These are phyloP conservation scores for Formica exsecta DNA, from an alignment of 1,140 invertebrate species.

Conservation along the genomic window DNA sequence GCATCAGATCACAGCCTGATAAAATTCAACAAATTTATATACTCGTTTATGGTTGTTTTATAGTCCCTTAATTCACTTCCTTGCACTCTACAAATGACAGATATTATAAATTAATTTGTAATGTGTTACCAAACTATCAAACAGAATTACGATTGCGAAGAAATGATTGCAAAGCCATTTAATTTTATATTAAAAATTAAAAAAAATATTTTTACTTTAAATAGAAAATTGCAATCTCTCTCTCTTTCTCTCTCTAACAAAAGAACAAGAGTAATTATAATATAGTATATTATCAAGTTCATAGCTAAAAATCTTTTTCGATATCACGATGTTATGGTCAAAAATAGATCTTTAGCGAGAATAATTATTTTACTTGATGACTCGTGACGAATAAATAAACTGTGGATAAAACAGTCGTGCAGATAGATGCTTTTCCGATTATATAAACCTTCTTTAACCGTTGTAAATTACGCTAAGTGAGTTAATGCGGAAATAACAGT, in stretches of 20 bases:
- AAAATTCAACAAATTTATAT: slow-evolving; percentile 29
- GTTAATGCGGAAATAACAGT: slow-evolving; percentile 10
- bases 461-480: slow-evolving; percentile 31
- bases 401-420: neutral
- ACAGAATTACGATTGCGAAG: neutral
- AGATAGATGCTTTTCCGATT: slow-evolving; percentile 8
- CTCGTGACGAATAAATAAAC: slow-evolving; percentile 37
- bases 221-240: neutral
- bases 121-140: neutral
- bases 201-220: neutral
- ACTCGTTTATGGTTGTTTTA: slow-evolving; percentile 27
- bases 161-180: no score
- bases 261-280: neutral
- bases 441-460: slow-evolving; percentile 20
- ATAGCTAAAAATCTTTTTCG: neutral
- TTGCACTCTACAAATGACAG: neutral
- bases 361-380: slow-evolving; percentile 12
- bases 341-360: slow-evolving; percentile 23
- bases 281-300: neutral
- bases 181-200: no score
- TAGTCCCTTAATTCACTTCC: neutral
- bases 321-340: neutral
- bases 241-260: neutral
- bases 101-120: neutral
- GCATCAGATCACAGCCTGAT: slow-evolving; percentile 68